Base-by-base conservation (phyloP, 2,888 invertebrate species). In the Dryobota labecula region DNA sequence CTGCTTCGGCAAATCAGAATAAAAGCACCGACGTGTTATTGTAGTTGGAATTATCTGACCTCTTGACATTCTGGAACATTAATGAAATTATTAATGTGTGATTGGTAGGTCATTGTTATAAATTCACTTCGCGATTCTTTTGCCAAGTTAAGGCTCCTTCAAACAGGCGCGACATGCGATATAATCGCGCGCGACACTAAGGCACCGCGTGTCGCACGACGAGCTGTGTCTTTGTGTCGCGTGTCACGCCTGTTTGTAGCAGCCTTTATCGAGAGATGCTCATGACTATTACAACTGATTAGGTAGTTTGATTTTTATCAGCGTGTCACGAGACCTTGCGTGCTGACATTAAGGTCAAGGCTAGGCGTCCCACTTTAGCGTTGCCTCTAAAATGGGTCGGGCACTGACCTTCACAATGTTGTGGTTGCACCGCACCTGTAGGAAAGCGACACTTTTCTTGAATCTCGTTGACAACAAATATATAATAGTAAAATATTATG, bases 331-430 rank as follows among this genome's bases (percentile, higher is more conserved):
- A 74, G 64, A 71, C 53, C 54, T 49, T 56, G 15, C 64, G 64
- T 41, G 51, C 41, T 65, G 61, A 33, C 61, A 84, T 80, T 75
- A 83, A 84, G 89, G 88, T 89, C 90, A 90, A 76, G 87, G 88
- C 67, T 81, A 65, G 73, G 70, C 76, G 89, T 72, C 87, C 88
- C 83, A 89, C 70, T 88, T 90, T 73, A 87, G 71, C 73, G 77
- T 79, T 85, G 85, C 82, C 86, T 87, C 81, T 76, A 58, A 91
- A 89, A 86, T 87, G 78, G 88, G 89, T 88, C 89, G 86, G 73
- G 41, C 51, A 62, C 58, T 65, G 86, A 87, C 90, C 90, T 91
- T 90, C 84, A 69, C 38, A 54, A 47, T 53, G 66, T 69, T 65
- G 69, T 68, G 38, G 47, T 56, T 49, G 43, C 15, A 56, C 62